These are phyloP conservation scores for Dendrophyllia cribrosa DNA, from an alignment of 64 coral and sea anemone genomes.

Conservation along the genomic window DNA sequence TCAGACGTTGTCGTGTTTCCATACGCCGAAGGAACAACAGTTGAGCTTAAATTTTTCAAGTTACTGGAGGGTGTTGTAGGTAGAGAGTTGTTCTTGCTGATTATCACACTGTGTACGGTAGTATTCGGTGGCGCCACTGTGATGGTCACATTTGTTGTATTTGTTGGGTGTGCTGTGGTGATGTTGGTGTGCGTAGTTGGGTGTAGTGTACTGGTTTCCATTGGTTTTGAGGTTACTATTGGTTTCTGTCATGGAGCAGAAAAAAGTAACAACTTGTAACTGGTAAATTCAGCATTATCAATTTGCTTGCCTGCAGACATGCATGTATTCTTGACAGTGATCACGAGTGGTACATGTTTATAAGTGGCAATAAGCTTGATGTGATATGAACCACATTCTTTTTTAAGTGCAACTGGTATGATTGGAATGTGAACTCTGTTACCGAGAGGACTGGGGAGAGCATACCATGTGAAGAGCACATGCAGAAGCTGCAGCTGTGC, in stretches of 20 bases:
- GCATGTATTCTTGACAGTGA: no score
- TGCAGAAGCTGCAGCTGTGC: no score
- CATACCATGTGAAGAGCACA: no score
- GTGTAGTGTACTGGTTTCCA: not conserved
- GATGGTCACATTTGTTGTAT: constrained; percentile 12
- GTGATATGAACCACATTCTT: no score
- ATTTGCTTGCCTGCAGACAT: no score
- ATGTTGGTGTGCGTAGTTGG: constrained; percentile 28
- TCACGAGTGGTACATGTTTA: no score
- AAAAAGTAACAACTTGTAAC: not conserved
- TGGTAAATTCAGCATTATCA: no score
- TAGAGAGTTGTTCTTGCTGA: not conserved
- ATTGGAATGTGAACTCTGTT: no score
- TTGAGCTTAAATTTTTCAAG: not conserved
- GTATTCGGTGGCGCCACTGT: not conserved
- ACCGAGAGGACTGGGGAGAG: no score
- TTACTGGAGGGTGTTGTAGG: not conserved
- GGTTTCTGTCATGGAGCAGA: not conserved
- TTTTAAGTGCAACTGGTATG: no score
- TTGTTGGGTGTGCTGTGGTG: constrained; percentile 13
- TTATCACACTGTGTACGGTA: not conserved
- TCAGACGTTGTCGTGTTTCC: not conserved
- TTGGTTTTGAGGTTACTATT: constrained; percentile 1
- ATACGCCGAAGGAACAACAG: not conserved
- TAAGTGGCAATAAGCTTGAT: no score